Evolutionary conservation across 2,888 invertebrate species (phyloP).

Genomic region (Tetragonisca angustula): DNA sequence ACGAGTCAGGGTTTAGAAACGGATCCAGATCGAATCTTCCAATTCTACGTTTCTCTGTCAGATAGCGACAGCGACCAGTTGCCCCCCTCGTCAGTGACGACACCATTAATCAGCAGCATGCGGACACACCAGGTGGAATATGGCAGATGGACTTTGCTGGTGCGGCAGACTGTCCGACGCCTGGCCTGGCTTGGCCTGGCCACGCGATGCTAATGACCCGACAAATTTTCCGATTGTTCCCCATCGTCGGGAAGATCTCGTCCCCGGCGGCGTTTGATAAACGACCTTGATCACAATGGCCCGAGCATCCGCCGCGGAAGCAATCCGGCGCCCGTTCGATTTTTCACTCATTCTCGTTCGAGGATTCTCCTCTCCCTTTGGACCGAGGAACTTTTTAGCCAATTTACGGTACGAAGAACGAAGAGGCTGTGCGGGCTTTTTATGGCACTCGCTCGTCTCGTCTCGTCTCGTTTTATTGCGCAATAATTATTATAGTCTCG

Average conservation of each 20-base stretch:
- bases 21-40: neutral
- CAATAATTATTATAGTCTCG: slow-evolving; percentile 6
- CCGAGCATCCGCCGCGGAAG: slow-evolving; percentile 16
- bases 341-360: neutral
- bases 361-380: neutral
- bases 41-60: neutral
- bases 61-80: neutral
- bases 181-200: slow-evolving; percentile 16
- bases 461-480: slow-evolving; percentile 13
- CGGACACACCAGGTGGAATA: slow-evolving; percentile 57
- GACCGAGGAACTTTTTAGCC: neutral
- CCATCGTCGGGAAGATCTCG: slow-evolving; percentile 35
- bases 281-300: slow-evolving; percentile 62
- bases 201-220: slow-evolving; percentile 65
- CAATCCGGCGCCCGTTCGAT: slow-evolving; percentile 18
- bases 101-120: slow-evolving; percentile 59
- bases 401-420: slow-evolving; percentile 9
- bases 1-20: too few species aligned
- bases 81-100: slow-evolving; percentile 22
- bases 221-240: slow-evolving; percentile 70
- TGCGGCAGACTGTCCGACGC: slow-evolving; percentile 43
- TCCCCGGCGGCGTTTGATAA: slow-evolving; percentile 51
- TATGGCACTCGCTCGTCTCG: neutral
- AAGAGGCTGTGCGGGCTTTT: slow-evolving; percentile 35
- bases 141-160: slow-evolving; percentile 47